These are phyloP conservation scores for Miichthys miiuy DNA, from an alignment of 2,797 vertebrate genomes.

Conservation along the genomic window DNA sequence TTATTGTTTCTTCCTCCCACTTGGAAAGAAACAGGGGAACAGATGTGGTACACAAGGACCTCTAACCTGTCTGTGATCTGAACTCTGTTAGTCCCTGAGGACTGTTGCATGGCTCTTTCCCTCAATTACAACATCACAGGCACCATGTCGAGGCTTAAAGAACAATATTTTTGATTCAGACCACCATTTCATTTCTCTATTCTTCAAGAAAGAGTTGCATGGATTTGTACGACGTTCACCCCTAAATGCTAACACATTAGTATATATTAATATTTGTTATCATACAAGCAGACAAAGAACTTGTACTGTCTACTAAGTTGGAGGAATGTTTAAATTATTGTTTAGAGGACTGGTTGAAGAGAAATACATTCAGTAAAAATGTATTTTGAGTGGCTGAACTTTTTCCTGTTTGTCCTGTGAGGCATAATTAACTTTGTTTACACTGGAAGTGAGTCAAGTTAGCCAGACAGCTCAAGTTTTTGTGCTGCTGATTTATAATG, in stretches of 20 bases:
- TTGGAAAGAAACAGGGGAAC: constrained; percentile 1
- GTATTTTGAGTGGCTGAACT: not conserved
- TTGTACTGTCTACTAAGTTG: not conserved
- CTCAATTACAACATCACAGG: not conserved
- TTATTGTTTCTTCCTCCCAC: constrained; percentile 1
- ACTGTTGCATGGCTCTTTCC: not conserved
- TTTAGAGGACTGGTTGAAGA: not conserved
- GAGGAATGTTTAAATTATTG: not conserved
- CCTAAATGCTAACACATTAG: not conserved
- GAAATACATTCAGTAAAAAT: not conserved
- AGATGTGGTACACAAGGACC: constrained; percentile 21
- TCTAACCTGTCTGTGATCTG: constrained; percentile 7
- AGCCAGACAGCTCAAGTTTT: not conserved
- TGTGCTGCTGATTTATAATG: constrained; percentile 6
- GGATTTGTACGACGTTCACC: not conserved
- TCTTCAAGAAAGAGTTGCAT: not conserved
- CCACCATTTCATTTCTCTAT: not conserved
- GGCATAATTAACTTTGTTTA: constrained; percentile 40
- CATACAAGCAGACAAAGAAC: not conserved
- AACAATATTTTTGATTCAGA: not conserved
- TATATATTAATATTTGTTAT: not conserved
- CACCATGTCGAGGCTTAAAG: not conserved
- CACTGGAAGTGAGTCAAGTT: constrained; percentile 15
- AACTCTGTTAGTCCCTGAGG: constrained; percentile 8
- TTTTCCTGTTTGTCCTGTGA: constrained; percentile 8